Percentiles rank a stretch among this genome's conserved stretches.
phyloP scores from a whole-genome alignment of 2,113 vertebrate genomes.

The Elaphurus davidianus region DNA sequence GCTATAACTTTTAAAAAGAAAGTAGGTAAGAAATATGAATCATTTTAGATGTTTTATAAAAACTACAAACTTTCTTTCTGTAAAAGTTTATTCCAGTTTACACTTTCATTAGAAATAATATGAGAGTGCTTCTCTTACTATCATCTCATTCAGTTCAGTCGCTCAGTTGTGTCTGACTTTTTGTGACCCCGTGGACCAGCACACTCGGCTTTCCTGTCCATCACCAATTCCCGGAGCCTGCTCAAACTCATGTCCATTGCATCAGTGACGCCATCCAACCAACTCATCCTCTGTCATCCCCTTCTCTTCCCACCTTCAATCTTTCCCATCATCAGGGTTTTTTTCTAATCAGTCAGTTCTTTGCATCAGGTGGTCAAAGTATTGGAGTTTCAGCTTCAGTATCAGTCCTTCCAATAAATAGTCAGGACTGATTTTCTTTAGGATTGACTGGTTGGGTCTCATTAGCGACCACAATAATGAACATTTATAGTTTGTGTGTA shows the following conservation, averaged over 20 bases:
- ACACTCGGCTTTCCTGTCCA: not conserved
- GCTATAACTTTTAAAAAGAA: not conserved
- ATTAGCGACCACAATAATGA: not conserved
- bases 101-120: not conserved
- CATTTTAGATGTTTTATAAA: not conserved
- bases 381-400: not conserved
- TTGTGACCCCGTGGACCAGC: accelerated
- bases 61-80: not conserved
- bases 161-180: not conserved
- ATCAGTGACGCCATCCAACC: not conserved
- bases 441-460: not conserved
- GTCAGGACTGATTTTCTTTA: not conserved
- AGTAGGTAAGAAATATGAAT: not conserved
- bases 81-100: not conserved
- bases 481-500: not conserved
- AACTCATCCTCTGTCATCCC: not conserved
- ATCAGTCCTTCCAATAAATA: not conserved
- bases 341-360: not conserved
- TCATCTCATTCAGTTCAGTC: not conserved
- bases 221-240: not conserved
- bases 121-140: not conserved
- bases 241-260: not conserved
- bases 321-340: not conserved
- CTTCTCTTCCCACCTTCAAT: not conserved
- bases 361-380: not conserved